phyloP scores from a whole-genome alignment of 2,113 vertebrate species.

The Gorsachius goisagi region DNA sequence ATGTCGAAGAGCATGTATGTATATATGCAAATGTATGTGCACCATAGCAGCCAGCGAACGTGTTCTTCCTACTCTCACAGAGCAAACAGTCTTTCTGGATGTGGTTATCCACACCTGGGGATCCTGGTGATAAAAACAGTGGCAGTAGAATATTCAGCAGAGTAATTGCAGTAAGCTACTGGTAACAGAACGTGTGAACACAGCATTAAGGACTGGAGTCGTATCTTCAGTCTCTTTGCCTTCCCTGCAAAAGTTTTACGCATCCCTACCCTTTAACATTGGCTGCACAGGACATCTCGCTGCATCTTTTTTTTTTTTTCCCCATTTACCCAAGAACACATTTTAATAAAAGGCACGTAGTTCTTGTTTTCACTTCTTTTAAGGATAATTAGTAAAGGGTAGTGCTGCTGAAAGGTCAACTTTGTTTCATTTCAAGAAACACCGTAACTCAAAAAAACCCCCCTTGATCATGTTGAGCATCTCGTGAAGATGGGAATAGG shows the following conservation, averaged over 20 bases:
- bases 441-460: background rate
- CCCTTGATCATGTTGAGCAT: background rate
- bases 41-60: background rate
- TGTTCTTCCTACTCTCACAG: background rate
- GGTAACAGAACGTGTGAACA: background rate
- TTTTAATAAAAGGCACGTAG: background rate
- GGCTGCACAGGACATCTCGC: rapidly evolving
- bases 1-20: background rate
- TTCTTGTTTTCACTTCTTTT: background rate
- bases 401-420: background rate
- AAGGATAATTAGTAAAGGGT: background rate
- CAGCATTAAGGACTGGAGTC: background rate
- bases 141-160: background rate
- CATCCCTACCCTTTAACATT: background rate
- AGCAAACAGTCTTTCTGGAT: background rate
- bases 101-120: background rate
- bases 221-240: background rate
- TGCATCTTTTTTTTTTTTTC: background rate
- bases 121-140: background rate
- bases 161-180: background rate
- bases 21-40: background rate
- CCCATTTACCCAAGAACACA: background rate
- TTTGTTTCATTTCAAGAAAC: background rate
- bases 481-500: background rate
- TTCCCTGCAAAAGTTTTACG: background rate